A percentile compares a stretch with the other conserved stretches of the same genome.
Conservation (phyloP, 2,888 invertebrate genomes). For the Eilema griseolum region DNA sequence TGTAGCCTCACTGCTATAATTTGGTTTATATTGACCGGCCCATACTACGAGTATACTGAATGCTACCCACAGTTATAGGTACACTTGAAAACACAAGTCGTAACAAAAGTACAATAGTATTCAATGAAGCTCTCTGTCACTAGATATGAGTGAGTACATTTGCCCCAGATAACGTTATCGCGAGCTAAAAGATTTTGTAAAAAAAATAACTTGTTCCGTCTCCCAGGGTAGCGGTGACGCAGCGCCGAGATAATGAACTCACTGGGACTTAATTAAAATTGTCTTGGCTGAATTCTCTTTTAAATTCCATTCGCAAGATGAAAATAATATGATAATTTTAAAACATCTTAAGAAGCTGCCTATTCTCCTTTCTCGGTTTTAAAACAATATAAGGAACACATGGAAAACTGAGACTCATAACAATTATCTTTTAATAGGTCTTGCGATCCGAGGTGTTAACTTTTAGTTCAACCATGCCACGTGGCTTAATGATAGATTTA, state of each 20-base stretch:
- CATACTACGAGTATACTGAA: too few species aligned
- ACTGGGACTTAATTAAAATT: constrained; percentile 62
- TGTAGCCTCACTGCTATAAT: too few species aligned
- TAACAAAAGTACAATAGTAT: constrained; percentile 51
- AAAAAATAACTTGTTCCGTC: constrained; percentile 37
- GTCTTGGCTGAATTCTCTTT: constrained; percentile 53
- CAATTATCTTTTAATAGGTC: too few species aligned
- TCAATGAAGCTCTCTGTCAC: constrained; percentile 39
- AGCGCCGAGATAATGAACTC: constrained; percentile 56
- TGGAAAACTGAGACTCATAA: not conserved
- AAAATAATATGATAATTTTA: constrained; percentile 54
- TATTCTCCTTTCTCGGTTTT: not conserved
- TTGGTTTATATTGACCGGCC: too few species aligned
- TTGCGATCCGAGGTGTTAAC: too few species aligned
- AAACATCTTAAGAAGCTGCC: constrained; percentile 27
- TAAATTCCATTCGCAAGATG: constrained; percentile 49
- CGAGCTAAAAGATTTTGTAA: constrained; percentile 47
- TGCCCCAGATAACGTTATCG: constrained; percentile 50
- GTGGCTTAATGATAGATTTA: too few species aligned
- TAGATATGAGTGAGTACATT: constrained; percentile 49
- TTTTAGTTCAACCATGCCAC: too few species aligned
- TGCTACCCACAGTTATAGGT: not conserved
- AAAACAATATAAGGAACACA: not conserved
- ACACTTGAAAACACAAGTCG: constrained; percentile 37
- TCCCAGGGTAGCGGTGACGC: constrained; percentile 43